Percentiles rank a stretch among this genome's conserved stretches.
Evolutionary conservation across 2,888 invertebrate genomes (phyloP).

Genomic region (Ichneumoninae sp.): DNA sequence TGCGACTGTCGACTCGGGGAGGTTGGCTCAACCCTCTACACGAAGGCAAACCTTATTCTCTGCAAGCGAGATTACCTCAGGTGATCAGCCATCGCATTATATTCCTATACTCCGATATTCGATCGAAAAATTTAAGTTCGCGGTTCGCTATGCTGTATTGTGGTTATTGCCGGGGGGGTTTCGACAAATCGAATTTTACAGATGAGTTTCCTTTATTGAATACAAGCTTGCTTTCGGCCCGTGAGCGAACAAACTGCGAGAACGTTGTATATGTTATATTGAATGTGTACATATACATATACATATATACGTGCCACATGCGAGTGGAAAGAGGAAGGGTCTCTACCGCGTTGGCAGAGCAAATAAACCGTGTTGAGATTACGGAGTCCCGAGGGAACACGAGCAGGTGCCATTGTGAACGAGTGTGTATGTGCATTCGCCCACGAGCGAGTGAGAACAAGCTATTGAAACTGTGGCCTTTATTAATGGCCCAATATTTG

Average conservation of each 20-base stretch:
- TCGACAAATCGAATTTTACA: conserved; percentile 82
- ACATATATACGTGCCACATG: conserved; percentile 17
- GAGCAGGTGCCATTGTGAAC: conserved; percentile 78
- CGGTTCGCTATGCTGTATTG: conserved; percentile 2
- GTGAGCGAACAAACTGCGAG: conserved; percentile 71
- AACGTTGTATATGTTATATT: conserved; percentile 29
- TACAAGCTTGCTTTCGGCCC: conserved; percentile 71
- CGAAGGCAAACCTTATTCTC: conserved; percentile 95
- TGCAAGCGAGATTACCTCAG: conserved; percentile 97
- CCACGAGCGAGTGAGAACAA: conserved; percentile 71
- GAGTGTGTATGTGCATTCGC: conserved; percentile 50
- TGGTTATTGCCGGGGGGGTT: neutral
- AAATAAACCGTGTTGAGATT: conserved; percentile 84
- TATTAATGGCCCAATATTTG: conserved; percentile 84
- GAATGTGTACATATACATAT: conserved; percentile 23
- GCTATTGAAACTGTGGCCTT: conserved; percentile 81
- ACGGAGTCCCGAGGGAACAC: conserved; percentile 81
- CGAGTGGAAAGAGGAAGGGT: conserved; percentile 36
- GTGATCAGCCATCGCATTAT: conserved; percentile 84
- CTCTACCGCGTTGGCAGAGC: conserved; percentile 68
- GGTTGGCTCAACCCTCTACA: conserved; percentile 95
- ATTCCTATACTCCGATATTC: conserved; percentile 29
- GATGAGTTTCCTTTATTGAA: conserved; percentile 83
- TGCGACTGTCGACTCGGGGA: conserved; percentile 97
- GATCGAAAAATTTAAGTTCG: conserved; percentile 14